Conservation (phyloP, 2,888 invertebrate genomes). For the Pharmacophagus antenor region DNA sequence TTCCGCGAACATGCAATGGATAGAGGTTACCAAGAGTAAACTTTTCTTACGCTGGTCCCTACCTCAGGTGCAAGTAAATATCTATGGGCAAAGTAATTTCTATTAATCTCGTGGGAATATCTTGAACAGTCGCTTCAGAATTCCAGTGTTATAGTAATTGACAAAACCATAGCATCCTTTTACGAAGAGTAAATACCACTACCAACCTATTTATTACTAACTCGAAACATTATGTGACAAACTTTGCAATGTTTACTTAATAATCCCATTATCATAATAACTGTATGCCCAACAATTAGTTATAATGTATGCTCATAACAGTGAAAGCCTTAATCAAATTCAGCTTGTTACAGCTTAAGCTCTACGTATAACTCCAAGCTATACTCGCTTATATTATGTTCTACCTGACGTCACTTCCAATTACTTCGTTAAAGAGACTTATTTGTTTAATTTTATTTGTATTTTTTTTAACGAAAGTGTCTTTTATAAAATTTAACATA, state of each 20-base stretch:
- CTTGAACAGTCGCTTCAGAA: constrained; percentile 66
- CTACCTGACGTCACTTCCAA: constrained; percentile 4
- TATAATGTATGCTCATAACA: constrained; percentile 10
- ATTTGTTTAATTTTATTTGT: neutral
- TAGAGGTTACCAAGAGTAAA: constrained; percentile 30
- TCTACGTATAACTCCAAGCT: constrained; percentile 14
- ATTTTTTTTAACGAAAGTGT: neutral
- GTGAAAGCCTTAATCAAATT: constrained; percentile 25
- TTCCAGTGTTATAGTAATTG: constrained; percentile 64
- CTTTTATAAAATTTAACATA: neutral
- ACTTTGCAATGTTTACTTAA: neutral
- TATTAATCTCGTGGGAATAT: constrained; percentile 64
- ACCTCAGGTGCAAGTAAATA: constrained; percentile 49
- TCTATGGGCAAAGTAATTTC: constrained; percentile 27
- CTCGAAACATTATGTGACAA: neutral
- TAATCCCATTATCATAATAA: constrained; percentile 24
- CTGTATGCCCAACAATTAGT: constrained; percentile 18
- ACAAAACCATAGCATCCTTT: constrained; percentile 64
- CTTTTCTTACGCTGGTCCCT: constrained; percentile 27
- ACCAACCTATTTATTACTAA: neutral
- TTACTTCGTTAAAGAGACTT: constrained; percentile 4
- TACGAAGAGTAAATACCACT: neutral
- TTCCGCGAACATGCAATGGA: constrained; percentile 19
- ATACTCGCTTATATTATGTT: constrained; percentile 14
- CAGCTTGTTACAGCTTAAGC: constrained; percentile 23